phyloP scores from a whole-genome alignment of 2,113 vertebrate species.

The Xiphias gladius region DNA sequence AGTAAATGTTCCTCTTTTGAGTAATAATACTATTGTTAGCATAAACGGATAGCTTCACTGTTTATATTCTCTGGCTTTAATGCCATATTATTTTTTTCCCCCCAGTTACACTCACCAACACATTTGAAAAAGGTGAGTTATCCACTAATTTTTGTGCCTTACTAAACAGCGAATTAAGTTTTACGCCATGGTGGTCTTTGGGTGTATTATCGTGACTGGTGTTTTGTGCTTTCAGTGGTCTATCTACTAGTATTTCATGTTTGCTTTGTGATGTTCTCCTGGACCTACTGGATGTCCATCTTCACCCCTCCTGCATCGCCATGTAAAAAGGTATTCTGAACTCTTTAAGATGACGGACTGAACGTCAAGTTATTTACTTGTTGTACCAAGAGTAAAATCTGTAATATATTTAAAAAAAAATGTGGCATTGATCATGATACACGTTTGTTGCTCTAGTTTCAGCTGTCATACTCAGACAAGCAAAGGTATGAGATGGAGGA shows the following conservation, averaged over 20 bases:
- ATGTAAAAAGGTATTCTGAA: conserved; percentile 91
- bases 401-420: not conserved
- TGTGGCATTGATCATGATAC: not conserved
- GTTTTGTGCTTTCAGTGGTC: conserved; percentile 84
- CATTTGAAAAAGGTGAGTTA: conserved; percentile 91
- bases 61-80: not conserved
- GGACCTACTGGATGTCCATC: conserved; percentile 98
- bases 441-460: conserved; percentile 85
- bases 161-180: not conserved
- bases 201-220: not conserved
- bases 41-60: not conserved
- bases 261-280: conserved; percentile 95
- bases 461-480: conserved; percentile 93
- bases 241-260: conserved; percentile 95
- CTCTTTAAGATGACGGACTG: not conserved
- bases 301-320: conserved; percentile 93
- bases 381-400: rapidly evolving
- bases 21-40: not conserved
- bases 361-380: not conserved
- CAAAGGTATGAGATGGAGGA: conserved; percentile 95
- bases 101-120: conserved; percentile 91
- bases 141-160: not conserved
- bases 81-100: conserved; percentile 41
- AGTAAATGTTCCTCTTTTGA: not conserved
- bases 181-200: not conserved